Evolutionary conservation across 2,797 vertebrate species (phyloP), one percentile per base, ranked within the genome.

Genomic region (Todus mexicanus): DNA sequence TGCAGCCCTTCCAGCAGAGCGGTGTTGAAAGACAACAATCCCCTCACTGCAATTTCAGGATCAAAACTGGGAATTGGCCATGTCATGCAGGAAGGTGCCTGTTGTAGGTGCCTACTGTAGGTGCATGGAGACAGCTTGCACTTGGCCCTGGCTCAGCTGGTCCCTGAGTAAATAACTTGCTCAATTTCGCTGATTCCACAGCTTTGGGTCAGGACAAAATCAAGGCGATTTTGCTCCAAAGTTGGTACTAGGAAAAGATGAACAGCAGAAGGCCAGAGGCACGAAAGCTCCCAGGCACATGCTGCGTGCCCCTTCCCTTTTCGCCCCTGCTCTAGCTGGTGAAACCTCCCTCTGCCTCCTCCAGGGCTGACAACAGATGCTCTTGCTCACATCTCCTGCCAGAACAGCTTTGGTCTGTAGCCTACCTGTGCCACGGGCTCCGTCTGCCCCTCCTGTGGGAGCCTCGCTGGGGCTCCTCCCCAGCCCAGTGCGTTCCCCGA

Each of bases 401-500:
- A 79, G 15, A 87, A 47, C 50, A 90, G 81, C 86, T 83, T 75
- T 27, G 4, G 57, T 65, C 66, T 3, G 5, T 3, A 22, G 35
- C 42, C 29, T 50, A 53, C 54, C 31, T 40, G 18, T 3, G 8
- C 84, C 37, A 2, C 1, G 3, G 42, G 63, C 59, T 93, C 89
- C 59, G 21, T 80, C 64, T 92, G 73, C 73, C 64, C 35, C 50
- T 90, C n/a, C 61, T 33, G 35, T 1, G 2, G 45, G 66, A 91
- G 40, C 48, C 56, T 89, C 3, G 10, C 26, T 1, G 1, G 47
- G 45, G 57, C 45, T 69, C 76, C 19, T 74, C 40, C 72, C 5
- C 1, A 38, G 50, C 61, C 40, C 50, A 27, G 66, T 5, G 1
- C 0, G 0, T 47, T 60, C 14, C 7, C 10, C 70, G 3, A 2